Percentiles rank a stretch among this genome's conserved stretches.
phyloP scores from a whole-genome alignment of 2,888 invertebrate genomes.

The Melipona bicolor region DNA sequence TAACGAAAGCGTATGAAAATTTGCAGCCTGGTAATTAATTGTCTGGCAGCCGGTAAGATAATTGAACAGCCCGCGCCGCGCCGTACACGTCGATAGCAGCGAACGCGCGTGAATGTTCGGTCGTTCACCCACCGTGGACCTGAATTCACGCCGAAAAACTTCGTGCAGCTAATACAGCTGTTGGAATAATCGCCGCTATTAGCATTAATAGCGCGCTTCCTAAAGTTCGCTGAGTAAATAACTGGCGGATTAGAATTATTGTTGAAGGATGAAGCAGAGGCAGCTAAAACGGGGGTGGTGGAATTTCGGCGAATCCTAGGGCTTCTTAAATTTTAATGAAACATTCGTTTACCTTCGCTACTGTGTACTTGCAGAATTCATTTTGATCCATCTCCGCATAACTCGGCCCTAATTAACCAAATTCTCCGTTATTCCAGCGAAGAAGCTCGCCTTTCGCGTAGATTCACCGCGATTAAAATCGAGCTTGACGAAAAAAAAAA shows the following conservation, averaged over 20 bases:
- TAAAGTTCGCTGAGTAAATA: conserved; percentile 64
- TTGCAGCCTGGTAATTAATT: background rate
- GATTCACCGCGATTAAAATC: background rate
- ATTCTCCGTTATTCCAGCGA: background rate
- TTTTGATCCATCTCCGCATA: background rate
- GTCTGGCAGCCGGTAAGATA: background rate
- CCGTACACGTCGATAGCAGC: background rate
- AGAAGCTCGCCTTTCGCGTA: background rate
- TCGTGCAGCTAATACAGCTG: conserved; percentile 43
- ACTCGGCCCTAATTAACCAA: conserved; percentile 14
- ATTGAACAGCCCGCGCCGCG: background rate
- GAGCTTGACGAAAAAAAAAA: background rate
- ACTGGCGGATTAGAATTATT: conserved; percentile 67
- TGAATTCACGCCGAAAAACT: conserved; percentile 41
- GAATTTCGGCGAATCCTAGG: conserved; percentile 37
- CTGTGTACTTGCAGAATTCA: background rate
- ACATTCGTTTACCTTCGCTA: background rate
- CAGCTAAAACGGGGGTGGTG: background rate
- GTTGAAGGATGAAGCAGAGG: conserved; percentile 34
- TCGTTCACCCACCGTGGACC: background rate
- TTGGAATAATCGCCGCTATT: conserved; percentile 62
- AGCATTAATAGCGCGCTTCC: conserved; percentile 53
- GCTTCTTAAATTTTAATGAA: conserved; percentile 39
- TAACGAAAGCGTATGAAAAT: no score
- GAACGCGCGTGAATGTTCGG: background rate